These are phyloP conservation scores for Chrysina gloriosa DNA, from an alignment of 2,888 invertebrate genomes.

Conservation along the genomic window DNA sequence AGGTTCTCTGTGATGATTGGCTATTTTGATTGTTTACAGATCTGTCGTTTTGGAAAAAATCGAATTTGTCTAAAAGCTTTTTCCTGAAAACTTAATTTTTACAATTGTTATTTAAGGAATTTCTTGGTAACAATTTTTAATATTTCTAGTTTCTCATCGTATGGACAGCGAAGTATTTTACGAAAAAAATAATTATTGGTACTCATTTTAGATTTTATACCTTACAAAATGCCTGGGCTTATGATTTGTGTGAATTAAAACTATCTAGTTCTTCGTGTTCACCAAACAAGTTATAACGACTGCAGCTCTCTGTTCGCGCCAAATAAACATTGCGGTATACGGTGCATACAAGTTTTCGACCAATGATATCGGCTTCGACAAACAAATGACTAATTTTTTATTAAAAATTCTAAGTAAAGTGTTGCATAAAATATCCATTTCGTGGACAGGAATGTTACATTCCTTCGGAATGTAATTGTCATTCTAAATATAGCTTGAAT, in stretches of 20 bases:
- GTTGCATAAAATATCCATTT: conserved; percentile 13
- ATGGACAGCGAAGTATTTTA: too few relatives aligned
- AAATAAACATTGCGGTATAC: conserved; percentile 16
- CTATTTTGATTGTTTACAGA: too few relatives aligned
- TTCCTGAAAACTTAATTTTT: too few relatives aligned
- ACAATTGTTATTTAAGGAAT: too few relatives aligned
- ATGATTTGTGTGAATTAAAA: background rate
- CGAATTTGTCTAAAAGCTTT: too few relatives aligned
- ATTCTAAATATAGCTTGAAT: background rate
- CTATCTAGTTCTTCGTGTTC: conserved; percentile 17
- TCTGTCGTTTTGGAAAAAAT: too few relatives aligned
- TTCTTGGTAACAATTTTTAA: too few relatives aligned
- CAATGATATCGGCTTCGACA: background rate
- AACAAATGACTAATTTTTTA: conserved; percentile 1
- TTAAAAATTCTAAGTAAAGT: conserved; percentile 11
- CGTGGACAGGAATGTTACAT: background rate
- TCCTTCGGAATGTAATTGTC: background rate
- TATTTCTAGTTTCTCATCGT: too few relatives aligned
- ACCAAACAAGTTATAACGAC: conserved; percentile 29
- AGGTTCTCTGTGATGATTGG: too few relatives aligned
- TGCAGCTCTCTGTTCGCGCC: conserved; percentile 19
- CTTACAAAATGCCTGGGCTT: background rate
- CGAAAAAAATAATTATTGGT: too few relatives aligned
- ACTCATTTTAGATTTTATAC: background rate
- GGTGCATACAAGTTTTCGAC: conserved; percentile 19